Conservation (phyloP, 2,797 vertebrate genomes). For the Gobionotothen gibberifrons region DNA sequence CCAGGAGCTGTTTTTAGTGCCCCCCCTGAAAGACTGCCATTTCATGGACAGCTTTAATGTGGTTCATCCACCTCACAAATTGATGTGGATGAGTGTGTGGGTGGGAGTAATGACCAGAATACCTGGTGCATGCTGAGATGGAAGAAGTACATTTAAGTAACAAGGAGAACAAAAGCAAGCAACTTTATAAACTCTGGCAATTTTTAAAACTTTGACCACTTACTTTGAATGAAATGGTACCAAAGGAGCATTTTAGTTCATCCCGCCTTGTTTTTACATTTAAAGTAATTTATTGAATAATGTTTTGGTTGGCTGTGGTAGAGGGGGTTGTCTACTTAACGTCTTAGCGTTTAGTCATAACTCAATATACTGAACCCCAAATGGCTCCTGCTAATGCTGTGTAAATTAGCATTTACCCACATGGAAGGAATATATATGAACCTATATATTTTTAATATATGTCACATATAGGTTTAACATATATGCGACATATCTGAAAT, state of each 20-base stretch:
- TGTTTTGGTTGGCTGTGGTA: background rate
- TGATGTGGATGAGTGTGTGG: conserved; percentile 63
- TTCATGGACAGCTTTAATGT: conserved; percentile 61
- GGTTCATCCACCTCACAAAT: conserved; percentile 61
- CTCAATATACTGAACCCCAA: too few species aligned
- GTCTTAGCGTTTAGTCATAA: too few species aligned
- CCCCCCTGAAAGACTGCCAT: conserved; percentile 44
- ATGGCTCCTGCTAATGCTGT: too few species aligned
- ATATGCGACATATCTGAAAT: too few species aligned
- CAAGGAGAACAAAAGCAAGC: background rate
- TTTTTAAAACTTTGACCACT: background rate
- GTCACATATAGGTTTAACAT: too few species aligned
- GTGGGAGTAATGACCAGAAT: conserved; percentile 58
- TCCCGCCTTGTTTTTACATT: background rate
- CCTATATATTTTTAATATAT: too few species aligned
- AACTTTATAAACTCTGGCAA: conserved; percentile 22
- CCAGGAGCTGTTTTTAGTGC: conserved; percentile 63
- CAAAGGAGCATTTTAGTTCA: background rate
- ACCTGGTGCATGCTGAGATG: conserved; percentile 48
- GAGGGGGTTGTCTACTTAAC: too few species aligned
- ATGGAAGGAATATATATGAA: too few species aligned
- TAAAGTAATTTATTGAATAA: background rate
- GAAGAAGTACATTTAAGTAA: conserved; percentile 33
- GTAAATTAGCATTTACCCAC: too few species aligned
- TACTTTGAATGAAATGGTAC: background rate